Evolutionary conservation across 1,140 invertebrate species (phyloP).

Genomic region (Alviniconcha marisindica): DNA sequence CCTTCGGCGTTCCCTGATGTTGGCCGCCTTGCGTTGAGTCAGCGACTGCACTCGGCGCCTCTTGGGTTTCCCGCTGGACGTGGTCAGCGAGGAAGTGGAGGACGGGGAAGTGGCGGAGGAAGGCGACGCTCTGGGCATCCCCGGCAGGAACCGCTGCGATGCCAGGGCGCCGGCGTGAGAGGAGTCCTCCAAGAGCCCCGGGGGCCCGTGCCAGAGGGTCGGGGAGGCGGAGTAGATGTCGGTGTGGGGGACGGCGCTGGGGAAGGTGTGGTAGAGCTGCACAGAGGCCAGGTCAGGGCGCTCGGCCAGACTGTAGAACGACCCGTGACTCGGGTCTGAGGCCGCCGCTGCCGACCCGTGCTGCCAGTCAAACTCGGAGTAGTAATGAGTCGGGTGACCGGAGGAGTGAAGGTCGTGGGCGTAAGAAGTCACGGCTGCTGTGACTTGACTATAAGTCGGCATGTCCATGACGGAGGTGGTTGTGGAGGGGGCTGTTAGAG

Average conservation of each 20-base stretch:
- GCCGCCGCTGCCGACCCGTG: slow-evolving; percentile 7
- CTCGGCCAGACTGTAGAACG: slow-evolving; percentile 8
- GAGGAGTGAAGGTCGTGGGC: slow-evolving; percentile 33
- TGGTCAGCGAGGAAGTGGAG: slow-evolving; percentile 7
- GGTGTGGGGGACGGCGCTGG: neutral
- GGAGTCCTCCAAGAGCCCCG: neutral
- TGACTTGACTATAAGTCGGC: slow-evolving; percentile 1
- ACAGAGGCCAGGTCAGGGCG: slow-evolving; percentile 11
- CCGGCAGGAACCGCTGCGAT: slow-evolving; percentile 22
- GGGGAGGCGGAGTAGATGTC: slow-evolving; percentile 29
- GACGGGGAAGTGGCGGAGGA: neutral
- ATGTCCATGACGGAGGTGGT: slow-evolving; percentile 19
- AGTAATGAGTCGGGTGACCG: slow-evolving; percentile 28
- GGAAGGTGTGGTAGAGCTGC: slow-evolving; percentile 25
- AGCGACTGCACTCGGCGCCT: slow-evolving; percentile 63
- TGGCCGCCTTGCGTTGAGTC: slow-evolving; percentile 73
- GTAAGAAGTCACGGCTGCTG: neutral
- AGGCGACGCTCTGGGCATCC: neutral
- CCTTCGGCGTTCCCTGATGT: slow-evolving; percentile 70
- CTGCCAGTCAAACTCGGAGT: slow-evolving; percentile 47
- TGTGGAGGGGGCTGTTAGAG: slow-evolving; percentile 28
- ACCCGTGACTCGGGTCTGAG: neutral
- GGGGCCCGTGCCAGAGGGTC: slow-evolving; percentile 26
- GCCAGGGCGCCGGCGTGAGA: neutral
- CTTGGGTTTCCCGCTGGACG: slow-evolving; percentile 58